phyloP scores from a whole-genome alignment of 2,797 vertebrate species.

The Poeciliopsis turneri region DNA sequence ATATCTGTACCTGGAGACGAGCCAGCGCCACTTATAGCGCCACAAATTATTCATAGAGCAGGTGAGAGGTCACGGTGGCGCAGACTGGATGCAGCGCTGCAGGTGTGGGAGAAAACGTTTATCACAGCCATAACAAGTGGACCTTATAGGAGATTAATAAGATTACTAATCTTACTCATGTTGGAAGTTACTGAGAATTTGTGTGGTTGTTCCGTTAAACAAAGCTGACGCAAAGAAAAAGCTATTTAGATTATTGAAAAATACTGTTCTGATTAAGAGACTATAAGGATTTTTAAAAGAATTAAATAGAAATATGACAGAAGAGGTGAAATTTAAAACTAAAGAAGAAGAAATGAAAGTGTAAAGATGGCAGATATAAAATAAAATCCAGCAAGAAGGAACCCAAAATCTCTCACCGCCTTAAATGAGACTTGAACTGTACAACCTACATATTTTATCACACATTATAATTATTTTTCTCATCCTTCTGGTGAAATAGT shows the following conservation, averaged over 20 bases:
- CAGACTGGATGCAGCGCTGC: conserved; percentile 15
- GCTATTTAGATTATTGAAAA: no score
- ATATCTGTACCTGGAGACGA: conserved; percentile 39
- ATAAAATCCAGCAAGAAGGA: not conserved
- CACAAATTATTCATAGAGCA: conserved; percentile 29
- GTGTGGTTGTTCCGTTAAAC: not conserved
- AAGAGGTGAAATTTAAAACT: no score
- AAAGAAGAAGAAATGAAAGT: not conserved
- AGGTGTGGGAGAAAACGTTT: conserved; percentile 7
- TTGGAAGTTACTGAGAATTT: not conserved
- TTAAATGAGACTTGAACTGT: no score
- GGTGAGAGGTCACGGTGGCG: conserved; percentile 44
- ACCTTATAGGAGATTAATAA: not conserved
- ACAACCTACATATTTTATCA: not conserved
- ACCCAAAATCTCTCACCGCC: not conserved
- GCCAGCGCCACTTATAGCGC: conserved; percentile 44
- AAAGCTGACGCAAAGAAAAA: not conserved
- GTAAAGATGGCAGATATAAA: not conserved
- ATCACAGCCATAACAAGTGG: not conserved
- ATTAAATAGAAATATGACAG: no score
- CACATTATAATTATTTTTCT: not conserved
- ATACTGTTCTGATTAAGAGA: no score
- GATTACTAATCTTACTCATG: not conserved
- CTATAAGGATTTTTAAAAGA: no score
- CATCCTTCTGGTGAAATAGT: not conserved